Base-by-base conservation (phyloP, 2,113 vertebrate genomes). In the Carassius carassius region DNA sequence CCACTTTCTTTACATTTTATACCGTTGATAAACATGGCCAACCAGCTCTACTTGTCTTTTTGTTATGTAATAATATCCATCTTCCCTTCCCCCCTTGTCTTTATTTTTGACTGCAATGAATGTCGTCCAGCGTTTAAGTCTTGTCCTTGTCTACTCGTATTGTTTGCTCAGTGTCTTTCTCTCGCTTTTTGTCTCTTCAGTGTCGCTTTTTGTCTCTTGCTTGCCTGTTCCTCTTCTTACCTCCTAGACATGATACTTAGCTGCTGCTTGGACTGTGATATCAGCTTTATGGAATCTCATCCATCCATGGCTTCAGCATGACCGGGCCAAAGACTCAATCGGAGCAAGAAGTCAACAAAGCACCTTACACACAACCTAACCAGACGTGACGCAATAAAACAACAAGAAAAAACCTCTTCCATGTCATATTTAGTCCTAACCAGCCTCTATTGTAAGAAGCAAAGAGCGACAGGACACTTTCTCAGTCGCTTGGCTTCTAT, bases 261-360 rank as follows among this genome's bases (percentile, higher is more conserved):
- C 56, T 51, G 19, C 21, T 37, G 56, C 84, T 78, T 65, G 14
- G 54, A 35, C 78, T 81, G 78, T 25, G 37, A 87, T 56, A 12
- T 63, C n/a, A 32, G 86, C 65, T 78, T 62, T 37, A 63, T 77
- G 72, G 60, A 65, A 47, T 14, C 69, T 75, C 11, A 17, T 44
- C 44, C 41, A 37, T 62, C 37, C 47, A 69, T 78, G 75, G 86
- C 85, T 88, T 41, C 54, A 89, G 89, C 87, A 91, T 81, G 87
- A 81, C 85, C 83, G 87, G 85, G 89, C 89, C 90, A 91, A 90
- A 92, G 88, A 88, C 78, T 63, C 75, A 9, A 41, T 32, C 54
- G 17, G 81, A 72, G 35, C 65, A 37, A 78, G 56, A 51, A 37
- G 70, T 69, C 79, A 78, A 63, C 70, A 75, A 86, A 86, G 88